Percentiles rank a stretch among this genome's conserved stretches.
Evolutionary conservation across 2,888 invertebrate species (phyloP).

Genomic region (Galerucella pusilla): DNA sequence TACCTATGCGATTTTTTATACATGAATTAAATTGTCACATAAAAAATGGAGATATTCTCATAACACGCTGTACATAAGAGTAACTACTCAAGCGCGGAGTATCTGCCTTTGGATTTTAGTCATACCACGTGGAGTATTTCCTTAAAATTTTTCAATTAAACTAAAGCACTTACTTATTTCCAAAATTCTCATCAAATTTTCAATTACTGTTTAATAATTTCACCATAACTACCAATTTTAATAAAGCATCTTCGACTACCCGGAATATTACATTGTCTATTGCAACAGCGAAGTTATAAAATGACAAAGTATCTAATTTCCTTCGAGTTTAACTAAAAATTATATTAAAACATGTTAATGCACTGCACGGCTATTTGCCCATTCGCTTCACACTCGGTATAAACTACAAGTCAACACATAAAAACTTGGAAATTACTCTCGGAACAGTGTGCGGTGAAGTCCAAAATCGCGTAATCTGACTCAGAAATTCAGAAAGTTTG

Average conservation of each 20-base stretch:
- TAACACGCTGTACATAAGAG: no score
- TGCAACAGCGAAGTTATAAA: not conserved
- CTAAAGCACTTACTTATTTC: no score
- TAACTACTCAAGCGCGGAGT: no score
- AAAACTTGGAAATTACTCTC: constrained; percentile 54
- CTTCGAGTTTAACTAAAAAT: not conserved
- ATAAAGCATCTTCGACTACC: not conserved
- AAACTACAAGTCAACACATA: constrained; percentile 54
- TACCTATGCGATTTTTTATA: no score
- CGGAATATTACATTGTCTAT: not conserved
- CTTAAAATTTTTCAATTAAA: no score
- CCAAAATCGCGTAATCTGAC: constrained; percentile 29
- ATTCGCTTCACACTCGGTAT: constrained; percentile 42
- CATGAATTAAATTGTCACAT: no score
- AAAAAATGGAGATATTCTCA: no score
- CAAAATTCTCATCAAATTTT: not conserved
- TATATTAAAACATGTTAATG: constrained; percentile 15
- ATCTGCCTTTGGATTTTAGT: no score
- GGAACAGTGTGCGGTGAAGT: constrained; percentile 23
- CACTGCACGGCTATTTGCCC: not conserved
- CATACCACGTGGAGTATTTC: no score
- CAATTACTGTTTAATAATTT: not conserved
- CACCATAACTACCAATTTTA: not conserved
- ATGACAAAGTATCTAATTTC: constrained; percentile 7
- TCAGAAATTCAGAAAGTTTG: constrained; percentile 32